Percentiles rank a stretch among this genome's conserved stretches.
phyloP scores from a whole-genome alignment of 2,888 invertebrate species.

The Muschampia plurimacula region DNA sequence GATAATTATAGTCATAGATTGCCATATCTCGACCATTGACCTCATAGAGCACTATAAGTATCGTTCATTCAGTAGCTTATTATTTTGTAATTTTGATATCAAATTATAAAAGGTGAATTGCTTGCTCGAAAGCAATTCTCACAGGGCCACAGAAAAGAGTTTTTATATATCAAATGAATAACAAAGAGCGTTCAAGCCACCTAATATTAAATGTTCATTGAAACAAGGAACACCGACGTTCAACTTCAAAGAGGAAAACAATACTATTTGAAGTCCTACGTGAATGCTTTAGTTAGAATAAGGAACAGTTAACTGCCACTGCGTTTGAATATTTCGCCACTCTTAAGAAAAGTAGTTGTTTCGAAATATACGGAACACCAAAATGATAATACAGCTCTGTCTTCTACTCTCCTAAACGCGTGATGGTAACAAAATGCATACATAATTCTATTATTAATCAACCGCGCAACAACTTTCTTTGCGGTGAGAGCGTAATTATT shows the following conservation, averaged over 20 bases:
- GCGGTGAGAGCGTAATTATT: conserved; percentile 39
- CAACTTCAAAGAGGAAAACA: no score
- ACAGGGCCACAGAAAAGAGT: no score
- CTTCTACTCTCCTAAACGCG: background rate
- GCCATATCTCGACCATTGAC: background rate
- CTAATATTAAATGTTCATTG: no score
- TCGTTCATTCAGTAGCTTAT: background rate
- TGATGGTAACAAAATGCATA: background rate
- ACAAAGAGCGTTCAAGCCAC: no score
- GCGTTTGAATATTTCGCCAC: background rate
- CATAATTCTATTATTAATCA: conserved; percentile 32
- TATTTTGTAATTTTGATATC: background rate
- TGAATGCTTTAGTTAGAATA: no score
- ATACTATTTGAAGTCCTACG: no score
- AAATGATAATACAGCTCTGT: background rate
- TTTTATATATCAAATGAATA: no score
- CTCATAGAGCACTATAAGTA: no score
- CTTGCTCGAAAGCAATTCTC: no score
- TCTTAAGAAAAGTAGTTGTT: background rate
- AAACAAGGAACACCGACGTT: no score
- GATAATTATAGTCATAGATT: background rate
- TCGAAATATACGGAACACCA: background rate
- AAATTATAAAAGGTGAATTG: no score
- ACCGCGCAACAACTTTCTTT: conserved; percentile 41
- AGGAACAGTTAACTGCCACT: no score